These are phyloP conservation scores for Nibea albiflora DNA, from an alignment of 2,113 vertebrate genomes.

Conservation along the genomic window DNA sequence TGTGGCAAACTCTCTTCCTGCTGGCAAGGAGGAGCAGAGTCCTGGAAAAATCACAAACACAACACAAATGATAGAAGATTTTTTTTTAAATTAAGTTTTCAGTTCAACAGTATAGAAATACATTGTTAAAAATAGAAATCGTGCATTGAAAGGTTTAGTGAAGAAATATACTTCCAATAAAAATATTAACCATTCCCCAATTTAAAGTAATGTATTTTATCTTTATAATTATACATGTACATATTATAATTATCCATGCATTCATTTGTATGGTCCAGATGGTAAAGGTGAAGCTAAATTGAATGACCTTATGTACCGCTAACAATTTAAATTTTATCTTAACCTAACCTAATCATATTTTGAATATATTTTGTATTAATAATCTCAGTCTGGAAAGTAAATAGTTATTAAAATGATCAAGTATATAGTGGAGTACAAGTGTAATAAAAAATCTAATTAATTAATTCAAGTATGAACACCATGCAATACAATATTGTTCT, in stretches of 20 bases:
- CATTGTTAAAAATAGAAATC: neutral
- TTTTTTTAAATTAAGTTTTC: neutral
- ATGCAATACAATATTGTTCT: neutral
- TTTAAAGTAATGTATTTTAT: neutral
- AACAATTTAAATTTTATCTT: neutral
- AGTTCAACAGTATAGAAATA: neutral
- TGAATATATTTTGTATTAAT: neutral
- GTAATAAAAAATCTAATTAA: neutral
- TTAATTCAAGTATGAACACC: neutral
- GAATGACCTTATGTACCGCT: neutral
- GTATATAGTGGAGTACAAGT: neutral
- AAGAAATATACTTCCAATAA: neutral
- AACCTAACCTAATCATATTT: neutral
- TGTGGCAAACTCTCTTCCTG: slow-evolving; percentile 75
- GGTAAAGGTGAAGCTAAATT: neutral
- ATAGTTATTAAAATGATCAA: neutral
- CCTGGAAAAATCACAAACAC: slow-evolving; percentile 23
- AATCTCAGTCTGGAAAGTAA: neutral
- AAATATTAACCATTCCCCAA: neutral
- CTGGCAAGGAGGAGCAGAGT: slow-evolving; percentile 22
- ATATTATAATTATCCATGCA: neutral
- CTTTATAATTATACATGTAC: neutral
- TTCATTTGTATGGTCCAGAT: neutral
- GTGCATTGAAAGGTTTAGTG: neutral
- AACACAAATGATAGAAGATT: neutral